Conservation (phyloP, 2,797 vertebrate genomes). For the Phylloscopus collybita region DNA sequence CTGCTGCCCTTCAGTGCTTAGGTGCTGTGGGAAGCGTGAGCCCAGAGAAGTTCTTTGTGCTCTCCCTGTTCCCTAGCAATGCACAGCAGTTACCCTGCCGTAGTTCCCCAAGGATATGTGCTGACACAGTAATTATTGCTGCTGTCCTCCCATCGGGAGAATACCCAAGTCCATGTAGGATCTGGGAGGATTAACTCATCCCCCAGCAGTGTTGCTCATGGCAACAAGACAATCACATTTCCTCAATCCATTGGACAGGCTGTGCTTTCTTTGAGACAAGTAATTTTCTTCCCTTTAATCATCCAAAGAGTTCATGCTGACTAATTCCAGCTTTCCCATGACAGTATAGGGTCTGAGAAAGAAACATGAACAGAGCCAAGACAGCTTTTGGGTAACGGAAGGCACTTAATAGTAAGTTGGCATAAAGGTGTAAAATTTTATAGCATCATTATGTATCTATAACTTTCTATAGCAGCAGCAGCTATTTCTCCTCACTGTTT, state of each 20-base stretch:
- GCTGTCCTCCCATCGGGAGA: conserved; percentile 45
- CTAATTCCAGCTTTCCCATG: conserved; percentile 62
- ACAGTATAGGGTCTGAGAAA: conserved; percentile 15
- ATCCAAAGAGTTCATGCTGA: conserved; percentile 52
- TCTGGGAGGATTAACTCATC: conserved; percentile 67
- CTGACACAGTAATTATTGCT: conserved; percentile 53
- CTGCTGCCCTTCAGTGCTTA: background rate
- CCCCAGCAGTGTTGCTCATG: conserved; percentile 58
- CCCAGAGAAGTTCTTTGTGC: background rate
- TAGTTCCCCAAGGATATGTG: conserved; percentile 9
- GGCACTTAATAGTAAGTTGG: background rate
- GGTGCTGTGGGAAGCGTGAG: background rate
- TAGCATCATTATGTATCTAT: background rate
- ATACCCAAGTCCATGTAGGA: conserved; percentile 48
- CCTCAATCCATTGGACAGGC: conserved; percentile 54
- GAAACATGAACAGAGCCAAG: background rate
- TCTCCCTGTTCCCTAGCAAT: background rate
- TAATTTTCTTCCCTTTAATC: conserved; percentile 68
- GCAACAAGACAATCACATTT: conserved; percentile 64
- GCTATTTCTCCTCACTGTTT: background rate
- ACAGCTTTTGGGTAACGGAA: conserved; percentile 10
- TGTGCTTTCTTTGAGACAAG: conserved; percentile 63
- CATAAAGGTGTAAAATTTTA: background rate
- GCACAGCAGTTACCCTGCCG: background rate
- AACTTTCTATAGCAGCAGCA: background rate